phyloP scores from a whole-genome alignment of 2,113 vertebrate genomes.

The Pseudorectes ferrugineus region DNA sequence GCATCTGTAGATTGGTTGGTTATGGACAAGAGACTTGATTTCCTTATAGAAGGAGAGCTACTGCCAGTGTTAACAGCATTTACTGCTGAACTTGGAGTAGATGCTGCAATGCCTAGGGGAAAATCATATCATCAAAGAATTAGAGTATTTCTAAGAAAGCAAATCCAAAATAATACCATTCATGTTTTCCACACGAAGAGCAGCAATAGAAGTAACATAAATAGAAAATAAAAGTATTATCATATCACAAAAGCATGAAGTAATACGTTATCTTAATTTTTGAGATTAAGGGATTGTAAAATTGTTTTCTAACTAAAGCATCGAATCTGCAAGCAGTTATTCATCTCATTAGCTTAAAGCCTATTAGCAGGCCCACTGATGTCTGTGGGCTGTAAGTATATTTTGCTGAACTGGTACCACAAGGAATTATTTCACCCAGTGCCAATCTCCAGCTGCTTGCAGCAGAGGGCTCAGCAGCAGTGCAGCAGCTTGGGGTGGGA shows the following conservation, averaged over 20 bases:
- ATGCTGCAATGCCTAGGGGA: neutral
- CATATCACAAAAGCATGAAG: neutral
- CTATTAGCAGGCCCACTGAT: neutral
- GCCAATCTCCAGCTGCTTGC: neutral
- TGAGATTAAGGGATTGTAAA: constrained; percentile 1
- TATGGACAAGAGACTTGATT: neutral
- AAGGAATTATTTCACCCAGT: neutral
- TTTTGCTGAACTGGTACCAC: neutral
- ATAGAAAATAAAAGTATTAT: neutral
- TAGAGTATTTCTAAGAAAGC: neutral
- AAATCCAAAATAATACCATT: neutral
- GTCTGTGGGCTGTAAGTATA: neutral
- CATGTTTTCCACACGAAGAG: neutral
- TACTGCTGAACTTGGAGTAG: neutral
- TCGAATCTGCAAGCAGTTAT: neutral
- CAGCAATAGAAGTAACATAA: neutral
- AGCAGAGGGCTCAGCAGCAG: neutral
- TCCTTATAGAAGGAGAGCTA: neutral
- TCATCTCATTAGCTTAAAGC: constrained; percentile 1
- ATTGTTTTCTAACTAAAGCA: neutral
- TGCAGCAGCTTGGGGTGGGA: neutral
- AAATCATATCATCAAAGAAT: neutral
- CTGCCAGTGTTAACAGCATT: neutral
- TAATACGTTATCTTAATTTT: neutral
- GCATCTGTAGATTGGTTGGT: neutral